These are phyloP conservation scores for Actinernus sp. DNA, from an alignment of 92 coral and sea anemone species.

Conservation along the genomic window DNA sequence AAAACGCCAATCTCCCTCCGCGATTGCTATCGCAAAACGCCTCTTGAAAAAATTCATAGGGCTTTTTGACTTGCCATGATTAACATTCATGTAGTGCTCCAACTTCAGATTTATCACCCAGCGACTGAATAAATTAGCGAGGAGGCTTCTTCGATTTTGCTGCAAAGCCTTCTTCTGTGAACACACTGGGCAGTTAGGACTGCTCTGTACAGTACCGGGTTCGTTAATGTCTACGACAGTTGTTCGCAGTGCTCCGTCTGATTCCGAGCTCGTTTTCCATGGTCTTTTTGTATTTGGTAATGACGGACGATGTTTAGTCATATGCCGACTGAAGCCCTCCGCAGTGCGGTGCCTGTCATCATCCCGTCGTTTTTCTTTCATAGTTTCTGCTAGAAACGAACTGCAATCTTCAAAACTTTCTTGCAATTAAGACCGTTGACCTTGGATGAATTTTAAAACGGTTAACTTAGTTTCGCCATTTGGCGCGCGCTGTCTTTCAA, in stretches of 20 bases:
- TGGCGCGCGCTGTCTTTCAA: no score
- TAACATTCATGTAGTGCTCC: slow-evolving; percentile 1
- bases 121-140: slow-evolving; percentile 2
- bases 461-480: no score
- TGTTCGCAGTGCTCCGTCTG: background rate
- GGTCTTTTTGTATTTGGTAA: background rate
- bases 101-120: slow-evolving; percentile 24
- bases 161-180: slow-evolving; percentile 1
- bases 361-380: no score
- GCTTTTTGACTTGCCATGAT: slow-evolving; percentile 5
- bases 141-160: slow-evolving; percentile 1
- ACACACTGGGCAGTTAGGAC: slow-evolving; percentile 24
- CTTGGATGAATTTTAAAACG: no score
- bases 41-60: slow-evolving; percentile 17
- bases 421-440: no score
- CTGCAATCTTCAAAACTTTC: no score
- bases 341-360: no score
- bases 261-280: background rate
- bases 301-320: background rate
- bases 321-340: slow-evolving; percentile 24
- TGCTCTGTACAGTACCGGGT: slow-evolving; percentile 1
- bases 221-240: slow-evolving; percentile 14
- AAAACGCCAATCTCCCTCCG: slow-evolving; percentile 11
- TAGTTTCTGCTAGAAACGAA: no score
- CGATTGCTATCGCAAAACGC: slow-evolving; percentile 2